These are phyloP conservation scores for Mastacembelus armatus DNA, from an alignment of 2,797 vertebrate genomes.

Conservation along the genomic window DNA sequence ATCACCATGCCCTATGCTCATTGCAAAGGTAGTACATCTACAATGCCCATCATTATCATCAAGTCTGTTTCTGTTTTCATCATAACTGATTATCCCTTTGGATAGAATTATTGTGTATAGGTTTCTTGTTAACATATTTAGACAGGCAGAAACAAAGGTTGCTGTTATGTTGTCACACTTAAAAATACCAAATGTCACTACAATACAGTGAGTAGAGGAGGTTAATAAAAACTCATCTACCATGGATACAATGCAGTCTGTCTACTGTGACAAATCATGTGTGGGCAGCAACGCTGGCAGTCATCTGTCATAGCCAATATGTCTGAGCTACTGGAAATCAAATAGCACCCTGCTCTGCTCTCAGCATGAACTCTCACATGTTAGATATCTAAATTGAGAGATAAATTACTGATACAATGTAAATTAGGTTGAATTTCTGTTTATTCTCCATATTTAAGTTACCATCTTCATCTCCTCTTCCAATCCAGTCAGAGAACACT, in stretches of 20 bases:
- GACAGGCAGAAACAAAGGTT: background rate
- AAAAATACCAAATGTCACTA: background rate
- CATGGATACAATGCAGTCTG: background rate
- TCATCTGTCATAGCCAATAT: slow-evolving; percentile 5
- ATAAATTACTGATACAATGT: background rate
- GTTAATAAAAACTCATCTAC: background rate
- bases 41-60: background rate
- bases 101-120: too few species aligned
- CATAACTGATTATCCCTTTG: background rate
- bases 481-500: background rate
- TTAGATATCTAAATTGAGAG: background rate
- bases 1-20: slow-evolving; percentile 99
- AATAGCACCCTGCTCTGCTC: background rate
- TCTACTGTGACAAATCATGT: background rate
- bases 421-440: slow-evolving; percentile 1
- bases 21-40: slow-evolving; percentile 89
- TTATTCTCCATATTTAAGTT: slow-evolving; percentile 4
- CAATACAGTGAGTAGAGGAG: background rate
- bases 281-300: slow-evolving; percentile 1
- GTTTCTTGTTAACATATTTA: background rate
- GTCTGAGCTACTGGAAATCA: slow-evolving; percentile 10
- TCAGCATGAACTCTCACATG: background rate
- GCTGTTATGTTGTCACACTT: background rate
- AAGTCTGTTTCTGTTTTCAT: background rate
- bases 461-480: background rate